A percentile compares a stretch with the other conserved stretches of the same genome.
These are phyloP conservation scores for Caenorhabditis uteleia DNA, from an alignment of 2,888 invertebrate genomes.

Conservation along the genomic window DNA sequence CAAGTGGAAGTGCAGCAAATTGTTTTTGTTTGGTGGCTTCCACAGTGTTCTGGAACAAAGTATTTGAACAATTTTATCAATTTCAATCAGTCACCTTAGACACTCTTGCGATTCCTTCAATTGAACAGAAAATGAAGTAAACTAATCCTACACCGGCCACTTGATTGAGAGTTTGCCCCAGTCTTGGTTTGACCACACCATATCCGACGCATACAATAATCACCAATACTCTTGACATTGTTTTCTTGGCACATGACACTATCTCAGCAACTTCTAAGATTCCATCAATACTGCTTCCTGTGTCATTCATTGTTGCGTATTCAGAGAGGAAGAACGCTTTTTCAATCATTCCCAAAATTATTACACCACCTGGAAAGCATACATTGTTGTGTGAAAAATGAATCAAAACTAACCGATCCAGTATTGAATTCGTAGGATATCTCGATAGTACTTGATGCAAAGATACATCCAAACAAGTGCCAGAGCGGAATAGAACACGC, in stretches of 20 bases:
- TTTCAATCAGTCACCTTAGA: conserved; percentile 70
- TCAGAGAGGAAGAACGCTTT: conserved; percentile 88
- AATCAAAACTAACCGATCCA: conserved; percentile 80
- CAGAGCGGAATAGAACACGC: conserved; percentile 83
- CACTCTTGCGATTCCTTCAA: conserved; percentile 85
- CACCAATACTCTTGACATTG: conserved; percentile 88
- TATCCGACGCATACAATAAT: conserved; percentile 93
- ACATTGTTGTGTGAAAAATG: not conserved
- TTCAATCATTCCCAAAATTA: conserved; percentile 73
- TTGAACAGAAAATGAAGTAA: conserved; percentile 84
- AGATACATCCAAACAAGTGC: conserved; percentile 84
- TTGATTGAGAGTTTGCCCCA: conserved; percentile 86
- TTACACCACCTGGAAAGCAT: conserved; percentile 63
- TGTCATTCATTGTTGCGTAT: conserved; percentile 81
- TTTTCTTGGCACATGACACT: conserved; percentile 87
- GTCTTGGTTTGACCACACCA: conserved; percentile 90
- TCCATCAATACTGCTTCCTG: conserved; percentile 73
- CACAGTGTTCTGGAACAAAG: conserved; percentile 50
- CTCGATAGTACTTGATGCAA: conserved; percentile 86
- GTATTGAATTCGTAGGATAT: conserved; percentile 88
- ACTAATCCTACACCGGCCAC: conserved; percentile 84
- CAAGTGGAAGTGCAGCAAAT: conserved; percentile 84
- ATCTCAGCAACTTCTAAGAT: conserved; percentile 79
- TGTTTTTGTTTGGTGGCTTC: conserved; percentile 77
- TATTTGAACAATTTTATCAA: not conserved